Base-by-base conservation (phyloP, 1,140 invertebrate species). In the Listronotus oregonensis region DNA sequence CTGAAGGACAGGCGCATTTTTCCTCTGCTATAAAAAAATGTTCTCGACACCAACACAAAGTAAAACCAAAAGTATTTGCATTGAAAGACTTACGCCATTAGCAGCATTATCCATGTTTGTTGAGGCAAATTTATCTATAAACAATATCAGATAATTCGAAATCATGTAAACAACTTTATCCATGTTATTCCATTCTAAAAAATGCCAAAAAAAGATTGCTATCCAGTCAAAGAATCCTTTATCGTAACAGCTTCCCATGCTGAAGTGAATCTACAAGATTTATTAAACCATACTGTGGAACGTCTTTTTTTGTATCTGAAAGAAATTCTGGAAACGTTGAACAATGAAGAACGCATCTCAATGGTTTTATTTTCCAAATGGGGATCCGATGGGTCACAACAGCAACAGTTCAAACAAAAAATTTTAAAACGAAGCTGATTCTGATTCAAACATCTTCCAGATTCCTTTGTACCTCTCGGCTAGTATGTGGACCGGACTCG, bases 321-420 rank as follows among this genome's bases (percentile, higher is more conserved):
- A 14, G 43, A 46, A n/a, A 18, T 46, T 8, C 8, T 46, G 8
- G 43, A 72, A 59, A 37, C 40, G 14, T 55, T 70, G 15, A 68
- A 1, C 49, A 55, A 64, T 49, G 14, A 51, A 17, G 70, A 73
- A 71, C 68, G 61, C 55, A 56, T 61, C 34, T 65, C 59, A 12
- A 61, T 76, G 44, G 17, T 50, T 11, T 57, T 77, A 34, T 71
- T 74, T 31, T 67, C 64, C 17, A 75, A 74, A 67, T 75, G 75
- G 71, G 68, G 73, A 39, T 77, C 73, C 52, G 73, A 77, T 63
- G 70, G 73, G 50, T 74, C 73, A 18, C 70, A 75, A 43, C 73
- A 77, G 60, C 50, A 61, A 6, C 67, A 71, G 44, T 74, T 66
- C 51, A 78, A 77, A 71, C 70, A n/a, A 73, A 66, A 78, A 72